phyloP scores from a whole-genome alignment of 2,888 invertebrate species.

The Drosophila affinis region DNA sequence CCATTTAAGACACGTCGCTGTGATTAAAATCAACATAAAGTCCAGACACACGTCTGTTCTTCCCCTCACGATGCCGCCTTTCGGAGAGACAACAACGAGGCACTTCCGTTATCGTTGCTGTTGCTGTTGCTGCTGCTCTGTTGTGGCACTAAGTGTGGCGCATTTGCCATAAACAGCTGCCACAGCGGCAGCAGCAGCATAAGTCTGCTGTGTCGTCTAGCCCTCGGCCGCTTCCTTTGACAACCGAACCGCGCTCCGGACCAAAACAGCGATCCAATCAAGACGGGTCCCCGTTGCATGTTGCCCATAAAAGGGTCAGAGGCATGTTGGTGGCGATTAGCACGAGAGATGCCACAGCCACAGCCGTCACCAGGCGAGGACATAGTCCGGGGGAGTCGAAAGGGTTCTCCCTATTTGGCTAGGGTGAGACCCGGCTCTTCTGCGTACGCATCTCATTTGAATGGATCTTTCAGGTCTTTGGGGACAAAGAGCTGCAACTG shows the following conservation, averaged over 20 bases:
- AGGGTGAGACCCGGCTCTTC: background rate
- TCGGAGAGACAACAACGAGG: slow-evolving; percentile 43
- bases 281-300: slow-evolving; percentile 25
- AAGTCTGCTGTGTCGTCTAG: slow-evolving; percentile 5
- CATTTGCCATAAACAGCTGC: slow-evolving; percentile 17
- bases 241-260: slow-evolving; percentile 2
- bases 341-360: slow-evolving; percentile 33
- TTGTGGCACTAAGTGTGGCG: slow-evolving; percentile 19
- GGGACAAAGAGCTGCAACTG: slow-evolving; percentile 29
- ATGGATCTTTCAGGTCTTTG: slow-evolving; percentile 15
- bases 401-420: slow-evolving; percentile 39
- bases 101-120: slow-evolving; percentile 49
- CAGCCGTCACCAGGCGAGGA: background rate
- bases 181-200: slow-evolving; percentile 3
- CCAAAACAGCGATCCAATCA: slow-evolving; percentile 30
- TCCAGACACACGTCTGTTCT: slow-evolving; percentile 31
- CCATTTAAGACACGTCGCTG: slow-evolving; percentile 53
- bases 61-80: slow-evolving; percentile 23
- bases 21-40: slow-evolving; percentile 54
- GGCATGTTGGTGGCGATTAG: slow-evolving; percentile 44
- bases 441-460: background rate
- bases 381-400: slow-evolving; percentile 16
- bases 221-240: slow-evolving; percentile 22
- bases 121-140: background rate
- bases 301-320: slow-evolving; percentile 44